Percentiles rank a stretch among this genome's conserved stretches.
Conservation (phyloP, 2,113 vertebrate species). For the Sitta europaea region DNA sequence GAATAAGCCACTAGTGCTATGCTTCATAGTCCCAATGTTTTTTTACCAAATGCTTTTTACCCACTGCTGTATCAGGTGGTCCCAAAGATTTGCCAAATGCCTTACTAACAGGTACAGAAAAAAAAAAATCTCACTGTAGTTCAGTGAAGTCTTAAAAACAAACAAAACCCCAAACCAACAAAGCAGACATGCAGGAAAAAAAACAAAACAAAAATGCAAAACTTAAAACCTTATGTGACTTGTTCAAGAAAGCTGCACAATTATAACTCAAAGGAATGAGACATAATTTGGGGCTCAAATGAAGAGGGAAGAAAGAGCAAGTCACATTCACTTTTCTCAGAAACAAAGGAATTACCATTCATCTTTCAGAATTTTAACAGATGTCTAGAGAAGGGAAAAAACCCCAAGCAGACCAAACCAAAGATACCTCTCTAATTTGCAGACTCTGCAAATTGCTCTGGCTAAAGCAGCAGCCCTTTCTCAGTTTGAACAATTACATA, state of each 20-base stretch:
- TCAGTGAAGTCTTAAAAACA: not conserved
- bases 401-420: not conserved
- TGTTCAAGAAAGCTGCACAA: not conserved
- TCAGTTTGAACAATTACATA: not conserved
- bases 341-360: not conserved
- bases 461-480: not conserved
- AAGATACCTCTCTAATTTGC: not conserved
- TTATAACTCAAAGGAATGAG: not conserved
- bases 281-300: not conserved
- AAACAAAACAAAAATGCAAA: too few relatives aligned
- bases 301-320: not conserved
- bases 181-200: not conserved
- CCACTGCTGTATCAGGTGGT: not conserved
- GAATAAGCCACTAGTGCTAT: not conserved
- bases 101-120: not conserved
- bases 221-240: not conserved
- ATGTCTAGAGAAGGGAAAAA: too few relatives aligned
- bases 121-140: not conserved
- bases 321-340: not conserved
- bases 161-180: not conserved
- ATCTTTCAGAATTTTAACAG: not conserved
- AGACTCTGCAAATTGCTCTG: not conserved
- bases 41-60: not conserved
- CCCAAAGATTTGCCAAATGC: not conserved
- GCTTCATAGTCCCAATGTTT: fast-evolving